Conservation (phyloP, 2,888 invertebrate species). For the Lordiphosa fenestrarum region DNA sequence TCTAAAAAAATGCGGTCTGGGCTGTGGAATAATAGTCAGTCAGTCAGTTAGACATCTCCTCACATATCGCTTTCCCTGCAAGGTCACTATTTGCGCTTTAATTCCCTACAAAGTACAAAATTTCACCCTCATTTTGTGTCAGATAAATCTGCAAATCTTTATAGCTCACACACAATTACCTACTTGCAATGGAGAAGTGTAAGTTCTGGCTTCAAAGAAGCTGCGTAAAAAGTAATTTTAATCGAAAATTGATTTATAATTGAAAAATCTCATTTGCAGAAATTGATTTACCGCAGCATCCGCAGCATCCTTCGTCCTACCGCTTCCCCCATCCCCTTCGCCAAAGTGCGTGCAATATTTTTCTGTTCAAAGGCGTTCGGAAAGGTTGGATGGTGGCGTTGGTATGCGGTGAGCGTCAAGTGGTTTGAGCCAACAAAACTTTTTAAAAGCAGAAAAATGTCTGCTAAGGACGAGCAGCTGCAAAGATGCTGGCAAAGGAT, state of each 20-base stretch:
- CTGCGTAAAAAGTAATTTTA: constrained; percentile 79
- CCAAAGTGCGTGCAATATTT: constrained; percentile 69
- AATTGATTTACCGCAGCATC: constrained; percentile 78
- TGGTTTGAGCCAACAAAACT: constrained; percentile 67
- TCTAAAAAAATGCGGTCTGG: too few relatives aligned
- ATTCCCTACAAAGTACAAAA: too few relatives aligned
- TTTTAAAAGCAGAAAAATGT: constrained; percentile 62
- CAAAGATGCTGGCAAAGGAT: constrained; percentile 31
- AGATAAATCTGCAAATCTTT: too few relatives aligned
- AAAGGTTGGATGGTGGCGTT: background rate
- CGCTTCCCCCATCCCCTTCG: constrained; percentile 8
- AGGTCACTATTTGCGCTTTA: too few relatives aligned
- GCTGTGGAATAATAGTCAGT: too few relatives aligned
- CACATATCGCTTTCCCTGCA: too few relatives aligned
- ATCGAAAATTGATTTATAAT: constrained; percentile 81
- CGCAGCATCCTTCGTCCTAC: constrained; percentile 39
- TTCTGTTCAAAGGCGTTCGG: constrained; percentile 36
- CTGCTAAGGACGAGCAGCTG: constrained; percentile 57
- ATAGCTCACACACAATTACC: too few relatives aligned
- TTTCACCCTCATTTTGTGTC: too few relatives aligned
- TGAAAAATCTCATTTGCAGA: constrained; percentile 79
- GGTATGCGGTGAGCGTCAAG: constrained; percentile 61
- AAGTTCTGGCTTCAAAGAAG: constrained; percentile 41
- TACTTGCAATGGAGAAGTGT: too few relatives aligned
- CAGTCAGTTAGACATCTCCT: too few relatives aligned